Conservation (phyloP, 1,140 invertebrate genomes). For the Atta colombica region DNA sequence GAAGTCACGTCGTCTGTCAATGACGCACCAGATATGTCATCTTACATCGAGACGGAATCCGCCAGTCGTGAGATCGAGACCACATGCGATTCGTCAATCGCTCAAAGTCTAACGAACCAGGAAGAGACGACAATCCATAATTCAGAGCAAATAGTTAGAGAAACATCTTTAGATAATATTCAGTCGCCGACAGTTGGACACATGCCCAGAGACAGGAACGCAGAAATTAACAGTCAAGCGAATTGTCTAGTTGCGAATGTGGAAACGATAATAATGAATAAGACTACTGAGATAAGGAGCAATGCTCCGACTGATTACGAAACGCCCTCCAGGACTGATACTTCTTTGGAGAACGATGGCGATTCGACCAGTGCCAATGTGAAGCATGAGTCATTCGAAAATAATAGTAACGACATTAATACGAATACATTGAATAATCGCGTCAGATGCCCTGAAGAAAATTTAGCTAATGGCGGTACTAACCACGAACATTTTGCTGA, state of each 20-base stretch:
- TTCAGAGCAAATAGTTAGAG: neutral
- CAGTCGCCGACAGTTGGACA: slow-evolving; percentile 13
- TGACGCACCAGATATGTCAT: neutral
- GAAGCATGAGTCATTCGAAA: slow-evolving; percentile 27
- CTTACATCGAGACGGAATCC: slow-evolving; percentile 10
- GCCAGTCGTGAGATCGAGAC: slow-evolving; percentile 26
- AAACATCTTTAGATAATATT: slow-evolving; percentile 13
- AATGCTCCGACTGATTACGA: slow-evolving; percentile 10
- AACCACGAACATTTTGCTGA: neutral
- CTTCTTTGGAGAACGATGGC: slow-evolving; percentile 15
- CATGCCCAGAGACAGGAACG: neutral
- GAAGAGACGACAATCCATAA: neutral
- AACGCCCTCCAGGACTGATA: slow-evolving; percentile 32
- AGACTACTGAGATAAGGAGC: neutral
- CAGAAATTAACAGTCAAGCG: slow-evolving; percentile 22
- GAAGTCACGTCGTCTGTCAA: slow-evolving; percentile 2
- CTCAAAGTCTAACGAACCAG: slow-evolving; percentile 32
- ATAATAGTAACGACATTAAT: slow-evolving; percentile 7
- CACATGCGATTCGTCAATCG: neutral
- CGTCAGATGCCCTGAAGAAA: neutral
- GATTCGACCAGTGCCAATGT: slow-evolving; percentile 30
- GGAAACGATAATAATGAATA: slow-evolving; percentile 14
- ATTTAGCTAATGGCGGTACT: slow-evolving; percentile 39
- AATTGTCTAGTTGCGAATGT: slow-evolving; percentile 7
- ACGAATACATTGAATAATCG: slow-evolving; percentile 1